Evolutionary conservation across 2,888 invertebrate species (phyloP).

Genomic region (Anorthoa munda): DNA sequence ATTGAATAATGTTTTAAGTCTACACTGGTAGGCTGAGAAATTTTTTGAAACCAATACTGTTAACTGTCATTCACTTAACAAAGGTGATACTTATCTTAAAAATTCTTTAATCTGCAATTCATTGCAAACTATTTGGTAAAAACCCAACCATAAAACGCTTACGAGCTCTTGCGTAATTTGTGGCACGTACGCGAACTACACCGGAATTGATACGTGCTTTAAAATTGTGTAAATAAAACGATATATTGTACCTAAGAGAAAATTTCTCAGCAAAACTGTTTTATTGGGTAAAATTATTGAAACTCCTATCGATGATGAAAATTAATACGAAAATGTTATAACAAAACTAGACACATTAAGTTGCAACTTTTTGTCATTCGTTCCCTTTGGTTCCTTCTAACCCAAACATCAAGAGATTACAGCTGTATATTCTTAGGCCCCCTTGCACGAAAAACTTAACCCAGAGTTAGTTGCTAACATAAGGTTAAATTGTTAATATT

Average conservation of each 20-base stretch:
- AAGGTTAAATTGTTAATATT: no score
- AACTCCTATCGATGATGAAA: no score
- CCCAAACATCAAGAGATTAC: no score
- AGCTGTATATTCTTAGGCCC: no score
- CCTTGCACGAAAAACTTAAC: no score
- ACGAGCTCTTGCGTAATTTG: constrained; percentile 26
- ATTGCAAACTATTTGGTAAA: constrained; percentile 24
- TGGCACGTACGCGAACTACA: constrained; percentile 29
- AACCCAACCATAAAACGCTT: constrained; percentile 38
- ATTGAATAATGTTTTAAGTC: not conserved
- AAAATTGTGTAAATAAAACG: constrained; percentile 18
- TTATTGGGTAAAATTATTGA: not conserved
- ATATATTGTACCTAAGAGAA: not conserved
- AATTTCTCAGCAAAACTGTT: not conserved
- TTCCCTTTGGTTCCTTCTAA: no score
- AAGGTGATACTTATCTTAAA: not conserved
- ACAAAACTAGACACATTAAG: no score
- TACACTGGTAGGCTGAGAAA: not conserved
- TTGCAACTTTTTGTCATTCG: no score
- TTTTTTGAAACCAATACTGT: not conserved
- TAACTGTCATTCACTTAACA: not conserved
- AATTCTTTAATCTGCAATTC: not conserved
- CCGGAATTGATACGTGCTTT: constrained; percentile 25
- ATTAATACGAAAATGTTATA: no score
- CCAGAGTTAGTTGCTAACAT: no score